These are phyloP conservation scores for Margaritifera margaritifera DNA, from an alignment of 2,888 invertebrate species.

Conservation along the genomic window DNA sequence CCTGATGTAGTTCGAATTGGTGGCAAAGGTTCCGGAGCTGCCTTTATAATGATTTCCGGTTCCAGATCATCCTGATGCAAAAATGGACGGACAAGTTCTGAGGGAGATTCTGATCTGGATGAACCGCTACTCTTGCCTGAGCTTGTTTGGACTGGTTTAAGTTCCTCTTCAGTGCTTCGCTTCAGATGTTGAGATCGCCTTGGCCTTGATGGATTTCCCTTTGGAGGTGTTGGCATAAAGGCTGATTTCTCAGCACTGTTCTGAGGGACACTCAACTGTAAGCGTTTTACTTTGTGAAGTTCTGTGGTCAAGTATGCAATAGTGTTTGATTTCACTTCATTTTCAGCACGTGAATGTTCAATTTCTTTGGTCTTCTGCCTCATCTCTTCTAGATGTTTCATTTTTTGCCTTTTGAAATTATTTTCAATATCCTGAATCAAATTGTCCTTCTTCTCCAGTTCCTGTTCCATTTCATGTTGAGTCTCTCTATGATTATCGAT, in stretches of 20 bases:
- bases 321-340: constrained; percentile 64
- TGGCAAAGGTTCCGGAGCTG: constrained; percentile 39
- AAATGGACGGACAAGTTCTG: constrained; percentile 51
- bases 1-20: constrained; percentile 48
- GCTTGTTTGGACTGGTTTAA: constrained; percentile 34
- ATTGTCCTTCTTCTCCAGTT: constrained; percentile 54
- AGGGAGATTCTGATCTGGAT: constrained; percentile 52
- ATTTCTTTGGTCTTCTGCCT: constrained; percentile 48
- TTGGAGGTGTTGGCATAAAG: constrained; percentile 46
- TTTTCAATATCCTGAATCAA: constrained; percentile 53
- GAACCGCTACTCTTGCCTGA: constrained; percentile 45
- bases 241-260: constrained; percentile 22
- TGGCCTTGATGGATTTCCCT: constrained; percentile 40
- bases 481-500: constrained; percentile 40
- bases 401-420: constrained; percentile 55
- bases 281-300: constrained; percentile 56
- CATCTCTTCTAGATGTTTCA: constrained; percentile 59
- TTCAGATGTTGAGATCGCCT: constrained; percentile 35
- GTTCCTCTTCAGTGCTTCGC: constrained; percentile 26
- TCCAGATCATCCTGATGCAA: constrained; percentile 39
- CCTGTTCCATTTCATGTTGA: constrained; percentile 40
- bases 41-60: constrained; percentile 33
- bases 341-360: constrained; percentile 55
- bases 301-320: constrained; percentile 65
- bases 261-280: constrained; percentile 25